Conservation (phyloP, 64 coral and sea anemone genomes). For the Stichodactyla mertensii region DNA sequence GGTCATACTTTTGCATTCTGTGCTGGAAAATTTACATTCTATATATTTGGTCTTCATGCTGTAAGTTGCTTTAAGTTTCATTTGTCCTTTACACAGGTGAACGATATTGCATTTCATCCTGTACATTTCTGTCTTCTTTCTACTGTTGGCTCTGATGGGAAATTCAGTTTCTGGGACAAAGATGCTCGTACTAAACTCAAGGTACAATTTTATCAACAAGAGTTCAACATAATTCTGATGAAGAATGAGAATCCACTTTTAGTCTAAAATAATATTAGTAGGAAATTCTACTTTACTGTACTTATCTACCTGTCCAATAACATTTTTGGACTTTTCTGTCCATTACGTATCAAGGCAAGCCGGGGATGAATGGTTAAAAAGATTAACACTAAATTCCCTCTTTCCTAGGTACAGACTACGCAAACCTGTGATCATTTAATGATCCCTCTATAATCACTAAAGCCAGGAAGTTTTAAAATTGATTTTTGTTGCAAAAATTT, state of each 20-base stretch:
- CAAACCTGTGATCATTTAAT: neutral
- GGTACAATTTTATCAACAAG: constrained; percentile 17
- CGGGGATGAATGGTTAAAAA: no score
- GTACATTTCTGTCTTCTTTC: constrained; percentile 80
- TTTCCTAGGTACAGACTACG: no score
- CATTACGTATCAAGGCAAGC: no score
- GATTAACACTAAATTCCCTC: no score
- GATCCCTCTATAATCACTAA: neutral
- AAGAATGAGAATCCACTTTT: no score
- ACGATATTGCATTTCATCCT: constrained; percentile 90
- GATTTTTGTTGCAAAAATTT: neutral
- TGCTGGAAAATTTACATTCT: no score
- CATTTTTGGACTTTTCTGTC: no score
- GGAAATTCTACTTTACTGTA: no score
- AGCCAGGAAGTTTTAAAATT: neutral
- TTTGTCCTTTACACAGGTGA: constrained; percentile 58
- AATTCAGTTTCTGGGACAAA: constrained; percentile 99
- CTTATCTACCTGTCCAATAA: no score
- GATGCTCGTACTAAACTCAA: constrained; percentile 96
- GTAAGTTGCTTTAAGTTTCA: neutral
- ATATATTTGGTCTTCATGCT: no score
- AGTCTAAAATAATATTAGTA: no score
- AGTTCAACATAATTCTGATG: neutral
- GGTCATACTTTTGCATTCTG: no score
- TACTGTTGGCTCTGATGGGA: constrained; percentile 97